Conservation (phyloP, 2,888 invertebrate genomes). For the Aricia artaxerxes region DNA sequence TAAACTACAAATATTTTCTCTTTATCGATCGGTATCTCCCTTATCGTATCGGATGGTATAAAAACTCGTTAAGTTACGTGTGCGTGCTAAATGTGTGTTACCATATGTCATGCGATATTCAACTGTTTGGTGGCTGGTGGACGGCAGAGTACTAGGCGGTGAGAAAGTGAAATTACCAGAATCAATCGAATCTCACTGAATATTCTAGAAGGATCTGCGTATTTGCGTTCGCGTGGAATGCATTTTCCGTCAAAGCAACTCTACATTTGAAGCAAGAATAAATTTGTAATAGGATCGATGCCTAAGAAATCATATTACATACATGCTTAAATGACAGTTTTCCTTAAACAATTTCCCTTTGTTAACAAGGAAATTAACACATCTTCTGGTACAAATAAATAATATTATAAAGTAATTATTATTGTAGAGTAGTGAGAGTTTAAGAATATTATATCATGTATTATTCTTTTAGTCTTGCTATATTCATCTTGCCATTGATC, state of each 20-base stretch:
- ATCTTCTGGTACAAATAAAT: not conserved
- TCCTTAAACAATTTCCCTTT: too few relatives aligned
- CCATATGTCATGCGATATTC: slow-evolving; percentile 62
- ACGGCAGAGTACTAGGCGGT: slow-evolving; percentile 37
- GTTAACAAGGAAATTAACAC: not conserved
- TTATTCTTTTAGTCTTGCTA: not conserved
- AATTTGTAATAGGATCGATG: not conserved
- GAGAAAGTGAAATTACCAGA: slow-evolving; percentile 48
- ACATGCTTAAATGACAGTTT: too few relatives aligned
- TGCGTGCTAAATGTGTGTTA: slow-evolving; percentile 54
- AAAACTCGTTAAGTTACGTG: slow-evolving; percentile 49
- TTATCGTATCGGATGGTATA: not conserved
- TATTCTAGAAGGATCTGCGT: not conserved
- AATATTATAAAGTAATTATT: not conserved
- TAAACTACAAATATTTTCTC: not conserved
- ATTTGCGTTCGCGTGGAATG: not conserved
- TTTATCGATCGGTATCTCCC: not conserved
- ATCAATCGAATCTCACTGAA: slow-evolving; percentile 40
- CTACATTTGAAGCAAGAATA: not conserved
- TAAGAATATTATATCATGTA: not conserved
- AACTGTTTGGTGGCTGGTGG: slow-evolving; percentile 38
- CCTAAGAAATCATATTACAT: not conserved
- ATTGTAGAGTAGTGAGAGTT: not conserved
- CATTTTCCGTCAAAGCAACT: not conserved
- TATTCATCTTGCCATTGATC: not conserved